Conservation (phyloP, 1,140 invertebrate species). For the Cecropterus lyciades region DNA sequence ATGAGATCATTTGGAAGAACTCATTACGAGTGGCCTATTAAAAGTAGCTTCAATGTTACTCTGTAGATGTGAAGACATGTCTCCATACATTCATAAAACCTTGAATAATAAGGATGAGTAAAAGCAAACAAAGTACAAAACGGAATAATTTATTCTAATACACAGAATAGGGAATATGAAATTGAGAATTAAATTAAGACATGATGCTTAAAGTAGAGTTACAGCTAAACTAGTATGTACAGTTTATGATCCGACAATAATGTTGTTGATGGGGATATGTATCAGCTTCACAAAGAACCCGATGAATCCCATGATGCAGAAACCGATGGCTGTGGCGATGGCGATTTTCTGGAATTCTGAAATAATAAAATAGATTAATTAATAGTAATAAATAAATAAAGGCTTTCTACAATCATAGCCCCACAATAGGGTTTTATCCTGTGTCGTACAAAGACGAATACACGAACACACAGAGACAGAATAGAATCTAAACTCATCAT, state of each 20-base stretch:
- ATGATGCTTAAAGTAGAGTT: conserved; percentile 61
- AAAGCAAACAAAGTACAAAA: conserved; percentile 47
- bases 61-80: too few species aligned
- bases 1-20: too few species aligned
- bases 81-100: too few species aligned
- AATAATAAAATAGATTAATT: conserved; percentile 56
- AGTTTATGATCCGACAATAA: conserved; percentile 94
- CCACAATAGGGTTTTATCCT: too few species aligned
- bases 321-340: conserved; percentile 99
- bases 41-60: too few species aligned
- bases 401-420: too few species aligned
- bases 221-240: conserved; percentile 53
- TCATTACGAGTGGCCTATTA: too few species aligned
- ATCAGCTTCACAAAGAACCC: conserved; percentile 99
- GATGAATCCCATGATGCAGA: conserved; percentile 99
- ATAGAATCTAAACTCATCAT: too few species aligned
- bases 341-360: conserved; percentile 99
- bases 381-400: too few species aligned
- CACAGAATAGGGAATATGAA: conserved; percentile 52
- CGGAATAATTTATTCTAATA: conserved; percentile 74
- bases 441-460: too few species aligned
- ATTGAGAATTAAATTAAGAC: conserved; percentile 66
- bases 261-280: conserved; percentile 99
- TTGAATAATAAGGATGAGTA: neutral
- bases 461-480: too few species aligned